Conservation (phyloP, 1,140 invertebrate species). For the Paralvinella palmiformis region DNA sequence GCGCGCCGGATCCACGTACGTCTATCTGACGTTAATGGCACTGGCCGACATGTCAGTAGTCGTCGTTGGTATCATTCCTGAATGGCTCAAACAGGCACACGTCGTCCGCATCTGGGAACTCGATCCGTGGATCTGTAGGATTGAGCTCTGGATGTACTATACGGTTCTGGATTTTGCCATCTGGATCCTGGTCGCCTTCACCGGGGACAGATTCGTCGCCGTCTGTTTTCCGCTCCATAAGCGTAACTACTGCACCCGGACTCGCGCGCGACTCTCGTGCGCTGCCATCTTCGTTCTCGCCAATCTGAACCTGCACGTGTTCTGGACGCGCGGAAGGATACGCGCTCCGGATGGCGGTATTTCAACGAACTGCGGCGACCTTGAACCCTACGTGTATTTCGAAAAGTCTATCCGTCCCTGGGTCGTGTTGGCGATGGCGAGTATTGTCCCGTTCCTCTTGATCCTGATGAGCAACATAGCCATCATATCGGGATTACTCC, state of each 20-base stretch:
- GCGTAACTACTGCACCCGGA: slow-evolving; percentile 4
- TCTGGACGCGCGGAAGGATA: slow-evolving; percentile 20
- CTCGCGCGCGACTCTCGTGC: slow-evolving; percentile 1
- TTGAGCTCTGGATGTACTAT: no score
- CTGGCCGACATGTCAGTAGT: slow-evolving; percentile 22
- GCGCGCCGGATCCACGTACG: slow-evolving; percentile 16
- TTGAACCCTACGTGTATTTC: no score
- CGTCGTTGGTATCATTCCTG: slow-evolving; percentile 15
- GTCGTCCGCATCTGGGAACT: slow-evolving; percentile 1
- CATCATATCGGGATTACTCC: no score
- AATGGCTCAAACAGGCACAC: slow-evolving; percentile 16
- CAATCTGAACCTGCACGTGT: slow-evolving; percentile 17
- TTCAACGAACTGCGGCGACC: no score
- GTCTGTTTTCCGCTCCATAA: slow-evolving; percentile 24
- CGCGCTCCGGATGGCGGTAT: no score
- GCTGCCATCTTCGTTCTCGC: slow-evolving; percentile 3
- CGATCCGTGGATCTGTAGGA: slow-evolving; percentile 18
- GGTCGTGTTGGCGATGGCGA: no score
- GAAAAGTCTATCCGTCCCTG: no score
- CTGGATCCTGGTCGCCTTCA: slow-evolving; percentile 27
- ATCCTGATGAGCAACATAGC: no score
- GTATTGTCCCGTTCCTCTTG: no score
- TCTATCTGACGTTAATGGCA: slow-evolving; percentile 22
- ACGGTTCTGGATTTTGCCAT: slow-evolving; percentile 24
- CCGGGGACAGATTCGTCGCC: slow-evolving; percentile 25